Evolutionary conservation across 1,140 invertebrate species (phyloP).

Genomic region (Eurosta solidaginis): DNA sequence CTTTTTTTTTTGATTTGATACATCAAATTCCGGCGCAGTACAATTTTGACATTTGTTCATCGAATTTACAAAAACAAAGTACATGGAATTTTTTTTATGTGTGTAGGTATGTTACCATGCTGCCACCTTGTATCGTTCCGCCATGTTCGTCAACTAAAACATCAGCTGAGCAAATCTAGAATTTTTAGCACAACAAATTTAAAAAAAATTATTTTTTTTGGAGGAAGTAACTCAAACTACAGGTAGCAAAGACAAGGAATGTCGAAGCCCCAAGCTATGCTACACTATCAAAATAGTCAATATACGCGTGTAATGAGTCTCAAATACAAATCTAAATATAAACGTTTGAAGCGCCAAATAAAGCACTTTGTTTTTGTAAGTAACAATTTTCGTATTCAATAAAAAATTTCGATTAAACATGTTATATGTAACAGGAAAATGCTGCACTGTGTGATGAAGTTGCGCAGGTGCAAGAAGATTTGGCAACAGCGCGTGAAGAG

Average conservation of each 20-base stretch:
- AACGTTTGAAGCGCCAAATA: slow-evolving; percentile 62
- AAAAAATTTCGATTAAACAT: not conserved
- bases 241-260: not conserved
- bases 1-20: no score
- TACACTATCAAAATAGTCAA: slow-evolving; percentile 35
- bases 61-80: no score
- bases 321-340: slow-evolving; percentile 65
- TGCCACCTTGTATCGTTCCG: no score
- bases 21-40: no score
- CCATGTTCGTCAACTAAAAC: no score
- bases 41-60: no score
- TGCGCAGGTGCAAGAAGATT: slow-evolving; percentile 72
- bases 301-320: slow-evolving; percentile 45
- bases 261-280: slow-evolving; percentile 8
- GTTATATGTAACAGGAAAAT: slow-evolving; percentile 69
- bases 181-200: no score
- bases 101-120: no score
- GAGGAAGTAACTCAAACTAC: no score
- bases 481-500: slow-evolving; percentile 73
- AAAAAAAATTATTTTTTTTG: no score
- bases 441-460: slow-evolving; percentile 80
- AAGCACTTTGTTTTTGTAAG: slow-evolving; percentile 65
- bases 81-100: no score
- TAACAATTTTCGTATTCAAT: slow-evolving; percentile 32
- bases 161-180: no score